These are phyloP conservation scores for Bryconaethiops microstoma DNA, from an alignment of 2,797 vertebrate species.

Conservation along the genomic window DNA sequence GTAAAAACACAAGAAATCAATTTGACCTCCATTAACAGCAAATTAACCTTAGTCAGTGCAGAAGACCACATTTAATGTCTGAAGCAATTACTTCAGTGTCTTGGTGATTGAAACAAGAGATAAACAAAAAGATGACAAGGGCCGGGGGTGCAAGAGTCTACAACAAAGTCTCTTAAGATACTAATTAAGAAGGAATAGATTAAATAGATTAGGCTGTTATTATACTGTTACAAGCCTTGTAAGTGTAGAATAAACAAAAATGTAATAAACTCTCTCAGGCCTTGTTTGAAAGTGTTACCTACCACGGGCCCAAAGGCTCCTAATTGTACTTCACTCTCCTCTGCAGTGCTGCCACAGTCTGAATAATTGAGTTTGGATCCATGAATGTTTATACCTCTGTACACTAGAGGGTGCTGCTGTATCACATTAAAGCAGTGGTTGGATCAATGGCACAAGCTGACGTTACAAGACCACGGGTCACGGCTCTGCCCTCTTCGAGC, in stretches of 20 bases:
- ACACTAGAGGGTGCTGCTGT: constrained; percentile 22
- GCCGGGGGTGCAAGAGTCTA: no score
- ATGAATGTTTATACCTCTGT: neutral
- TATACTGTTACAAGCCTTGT: neutral
- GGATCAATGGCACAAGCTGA: no score
- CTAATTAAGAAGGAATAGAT: no score
- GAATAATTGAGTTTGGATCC: neutral
- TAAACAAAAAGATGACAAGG: no score
- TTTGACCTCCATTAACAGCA: neutral
- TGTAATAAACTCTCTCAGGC: neutral
- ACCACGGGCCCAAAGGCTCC: neutral
- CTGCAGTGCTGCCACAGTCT: neutral
- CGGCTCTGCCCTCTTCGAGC: no score
- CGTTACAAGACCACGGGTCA: no score
- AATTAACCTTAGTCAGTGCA: neutral
- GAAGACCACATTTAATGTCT: neutral
- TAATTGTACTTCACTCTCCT: neutral
- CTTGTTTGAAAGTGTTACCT: neutral
- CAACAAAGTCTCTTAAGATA: neutral
- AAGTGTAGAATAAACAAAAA: neutral
- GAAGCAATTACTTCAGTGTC: neutral
- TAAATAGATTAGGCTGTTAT: no score
- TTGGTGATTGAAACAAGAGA: neutral
- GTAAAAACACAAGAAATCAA: neutral
- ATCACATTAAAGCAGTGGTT: neutral